Percentiles rank a stretch among this genome's conserved stretches.
Evolutionary conservation across 2,797 vertebrate genomes (phyloP).

Genomic region (Cryptoblepharus egeriae): DNA sequence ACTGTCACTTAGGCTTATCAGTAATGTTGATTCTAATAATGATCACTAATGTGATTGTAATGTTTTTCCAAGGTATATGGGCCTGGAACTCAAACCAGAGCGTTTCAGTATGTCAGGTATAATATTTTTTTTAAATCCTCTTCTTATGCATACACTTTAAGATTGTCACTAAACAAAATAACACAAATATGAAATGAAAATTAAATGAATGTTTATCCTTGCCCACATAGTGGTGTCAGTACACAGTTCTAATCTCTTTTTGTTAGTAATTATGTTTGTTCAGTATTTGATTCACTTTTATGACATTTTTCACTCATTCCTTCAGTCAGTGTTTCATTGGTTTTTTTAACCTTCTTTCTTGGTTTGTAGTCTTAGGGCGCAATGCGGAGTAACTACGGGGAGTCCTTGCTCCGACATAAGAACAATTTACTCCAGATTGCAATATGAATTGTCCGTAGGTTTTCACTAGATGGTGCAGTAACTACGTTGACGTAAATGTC

Average conservation of each 20-base stretch:
- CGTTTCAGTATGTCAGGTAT: constrained; percentile 99
- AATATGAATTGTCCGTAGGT: too few relatives aligned
- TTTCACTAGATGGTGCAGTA: too few relatives aligned
- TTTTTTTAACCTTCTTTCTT: too few relatives aligned
- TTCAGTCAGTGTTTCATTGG: background rate
- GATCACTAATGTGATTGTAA: too few relatives aligned
- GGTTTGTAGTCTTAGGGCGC: background rate
- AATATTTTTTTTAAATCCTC: constrained; percentile 25
- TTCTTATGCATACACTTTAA: background rate
- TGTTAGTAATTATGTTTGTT: background rate
- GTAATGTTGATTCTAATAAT: constrained; percentile 29
- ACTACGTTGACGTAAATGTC: too few relatives aligned
- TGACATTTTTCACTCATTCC: background rate
- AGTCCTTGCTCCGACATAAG: too few relatives aligned
- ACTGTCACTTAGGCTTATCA: background rate
- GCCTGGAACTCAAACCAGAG: constrained; percentile 94
- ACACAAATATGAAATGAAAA: background rate
- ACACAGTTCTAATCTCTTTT: background rate
- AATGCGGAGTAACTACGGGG: too few relatives aligned
- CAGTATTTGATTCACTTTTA: background rate
- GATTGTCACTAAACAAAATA: background rate
- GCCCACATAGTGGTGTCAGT: background rate
- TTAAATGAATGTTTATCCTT: background rate
- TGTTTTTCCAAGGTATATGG: constrained; percentile 88
- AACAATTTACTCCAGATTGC: too few relatives aligned